Conservation (phyloP, 2,113 vertebrate genomes). For the Fulica atra region DNA sequence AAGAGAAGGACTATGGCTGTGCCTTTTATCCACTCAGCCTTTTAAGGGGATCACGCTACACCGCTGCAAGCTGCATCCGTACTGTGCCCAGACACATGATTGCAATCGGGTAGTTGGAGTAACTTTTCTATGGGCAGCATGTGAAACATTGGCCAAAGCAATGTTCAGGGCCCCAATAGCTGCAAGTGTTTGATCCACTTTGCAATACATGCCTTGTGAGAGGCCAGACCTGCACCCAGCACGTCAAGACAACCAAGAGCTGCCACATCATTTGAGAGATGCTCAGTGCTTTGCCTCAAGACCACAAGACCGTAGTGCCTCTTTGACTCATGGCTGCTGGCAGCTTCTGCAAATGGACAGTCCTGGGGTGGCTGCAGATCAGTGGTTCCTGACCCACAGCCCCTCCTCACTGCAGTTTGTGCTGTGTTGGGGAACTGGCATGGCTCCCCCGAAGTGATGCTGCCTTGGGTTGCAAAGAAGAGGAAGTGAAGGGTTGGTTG, state of each 20-base stretch:
- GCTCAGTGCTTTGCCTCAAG: accelerated
- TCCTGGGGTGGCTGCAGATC: background rate
- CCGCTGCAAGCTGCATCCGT: background rate
- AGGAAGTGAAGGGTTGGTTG: background rate
- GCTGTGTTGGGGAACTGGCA: accelerated
- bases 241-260: background rate
- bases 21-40: background rate
- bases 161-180: accelerated
- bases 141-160: background rate
- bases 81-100: background rate
- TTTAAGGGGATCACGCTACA: accelerated
- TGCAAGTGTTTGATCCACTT: accelerated
- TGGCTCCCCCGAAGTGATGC: accelerated
- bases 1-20: accelerated
- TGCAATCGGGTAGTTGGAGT: background rate
- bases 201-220: accelerated
- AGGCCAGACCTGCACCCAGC: background rate
- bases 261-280: accelerated
- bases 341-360: accelerated
- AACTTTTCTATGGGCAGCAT: background rate
- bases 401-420: accelerated
- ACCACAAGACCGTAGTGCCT: accelerated
- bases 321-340: background rate
- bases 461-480: background rate
- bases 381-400: background rate